Base-by-base conservation (phyloP, 1,140 invertebrate species). In the Charaxes varanes region DNA sequence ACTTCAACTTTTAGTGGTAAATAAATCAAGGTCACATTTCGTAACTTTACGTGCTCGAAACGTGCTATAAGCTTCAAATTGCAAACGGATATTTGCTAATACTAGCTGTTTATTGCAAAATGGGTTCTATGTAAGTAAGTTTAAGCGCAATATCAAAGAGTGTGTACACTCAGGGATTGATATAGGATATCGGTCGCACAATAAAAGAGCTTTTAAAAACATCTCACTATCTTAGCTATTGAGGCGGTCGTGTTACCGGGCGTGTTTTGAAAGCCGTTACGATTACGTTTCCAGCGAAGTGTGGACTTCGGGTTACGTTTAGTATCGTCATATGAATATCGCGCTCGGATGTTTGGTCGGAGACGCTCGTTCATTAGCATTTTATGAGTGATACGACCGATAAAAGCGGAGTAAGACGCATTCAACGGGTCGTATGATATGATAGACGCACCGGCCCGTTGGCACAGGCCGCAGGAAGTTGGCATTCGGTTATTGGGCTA, bases 331-430 rank as follows among this genome's bases (percentile, higher is more conserved):
- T 72, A 80, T 62, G 79, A 80, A 83, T 80, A 77, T 80, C 60
- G 55, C 38, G 62, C 74, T 83, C 76, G 76, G 76, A 81, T 83
- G 77, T 80, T 83, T 80, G 73, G 70, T 68, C 71, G 69, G 58
- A 67, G 62, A 70, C 54, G 73, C 56, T 65, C 70, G 64, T 80
- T 79, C 79, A 83, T 83, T 83, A 80, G 67, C 79, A 80, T 83
- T 80, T 83, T 80, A 83, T 79, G 76, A 83, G 53, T 73, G 70
- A 81, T 83, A 80, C 68, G 68, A 70, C 55, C 76, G 68, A 83
- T 83, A 80, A 83, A 74, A 67, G 58, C 76, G 70, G 72, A 83
- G 78, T 80, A 77, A 76, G 70, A 76, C 56, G 63, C 78, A 79
- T 77, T 78, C 62, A 68, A 57, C 67, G 67, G 66, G 59, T 71